Evolutionary conservation across 2,888 invertebrate species (phyloP).

Genomic region (Drosophila meridiana): DNA sequence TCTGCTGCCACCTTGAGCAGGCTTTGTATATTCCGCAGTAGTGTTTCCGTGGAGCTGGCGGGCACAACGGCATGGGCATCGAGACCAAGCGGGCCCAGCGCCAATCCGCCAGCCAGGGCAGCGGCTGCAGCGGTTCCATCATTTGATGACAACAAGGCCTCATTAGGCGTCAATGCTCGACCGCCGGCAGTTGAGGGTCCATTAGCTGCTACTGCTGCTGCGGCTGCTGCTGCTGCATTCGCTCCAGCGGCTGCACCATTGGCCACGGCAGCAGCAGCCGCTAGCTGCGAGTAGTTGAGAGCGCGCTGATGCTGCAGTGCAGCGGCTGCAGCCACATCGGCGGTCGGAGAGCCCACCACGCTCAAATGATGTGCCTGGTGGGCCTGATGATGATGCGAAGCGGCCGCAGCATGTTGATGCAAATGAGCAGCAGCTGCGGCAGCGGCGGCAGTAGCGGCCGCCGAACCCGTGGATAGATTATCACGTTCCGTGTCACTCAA

Average conservation of each 20-base stretch:
- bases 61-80: conserved; percentile 80
- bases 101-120: conserved; percentile 81
- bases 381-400: conserved; percentile 56
- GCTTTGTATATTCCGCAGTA: conserved; percentile 97
- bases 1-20: conserved; percentile 98
- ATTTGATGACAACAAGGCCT: conserved; percentile 80
- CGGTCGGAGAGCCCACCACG: conserved; percentile 65
- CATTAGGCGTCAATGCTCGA: conserved; percentile 82
- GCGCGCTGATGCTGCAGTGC: conserved; percentile 87
- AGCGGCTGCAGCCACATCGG: conserved; percentile 83
- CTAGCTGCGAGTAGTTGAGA: conserved; percentile 92
- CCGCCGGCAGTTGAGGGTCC: conserved; percentile 70
- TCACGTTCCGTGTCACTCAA: conserved; percentile 84
- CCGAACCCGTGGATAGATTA: conserved; percentile 83
- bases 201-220: conserved; percentile 70
- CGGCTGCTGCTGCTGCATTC: conserved; percentile 70
- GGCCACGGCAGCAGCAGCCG: conserved; percentile 88
- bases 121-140: conserved; percentile 83
- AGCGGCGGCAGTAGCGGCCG: conserved; percentile 71
- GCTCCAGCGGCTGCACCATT: conserved; percentile 79
- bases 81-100: conserved; percentile 83
- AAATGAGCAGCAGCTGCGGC: conserved; percentile 75
- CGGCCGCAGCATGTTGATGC: conserved; percentile 72
- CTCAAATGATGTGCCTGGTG: conserved; percentile 74
- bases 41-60: conserved; percentile 92